phyloP scores from a whole-genome alignment of 2,797 vertebrate genomes.

The Coregonus ussuriensis region DNA sequence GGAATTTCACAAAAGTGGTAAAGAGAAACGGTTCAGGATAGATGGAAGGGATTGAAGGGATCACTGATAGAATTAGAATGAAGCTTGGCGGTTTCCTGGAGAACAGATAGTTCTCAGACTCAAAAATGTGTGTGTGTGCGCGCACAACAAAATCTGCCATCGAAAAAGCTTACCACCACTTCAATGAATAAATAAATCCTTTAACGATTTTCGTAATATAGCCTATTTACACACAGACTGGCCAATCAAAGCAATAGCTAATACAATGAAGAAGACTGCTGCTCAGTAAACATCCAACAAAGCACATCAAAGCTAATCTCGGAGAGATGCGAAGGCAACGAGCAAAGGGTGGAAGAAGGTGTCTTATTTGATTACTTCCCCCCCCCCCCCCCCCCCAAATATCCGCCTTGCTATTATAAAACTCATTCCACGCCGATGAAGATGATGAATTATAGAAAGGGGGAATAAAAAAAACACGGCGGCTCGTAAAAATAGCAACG shows the following conservation, averaged over 20 bases:
- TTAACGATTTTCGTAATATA: neutral
- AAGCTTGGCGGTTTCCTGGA: neutral
- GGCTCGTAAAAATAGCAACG: neutral
- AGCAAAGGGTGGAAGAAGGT: too few relatives aligned
- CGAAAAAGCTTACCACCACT: neutral
- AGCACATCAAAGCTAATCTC: too few relatives aligned
- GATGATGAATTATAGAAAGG: neutral
- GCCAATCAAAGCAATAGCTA: too few relatives aligned
- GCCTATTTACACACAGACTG: too few relatives aligned
- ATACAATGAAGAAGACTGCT: too few relatives aligned
- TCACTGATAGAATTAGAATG: neutral
- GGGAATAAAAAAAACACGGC: too few relatives aligned
- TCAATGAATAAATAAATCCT: neutral
- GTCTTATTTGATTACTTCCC: too few relatives aligned
- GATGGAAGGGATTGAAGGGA: neutral
- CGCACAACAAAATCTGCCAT: too few relatives aligned
- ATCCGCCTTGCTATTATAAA: neutral
- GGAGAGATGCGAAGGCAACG: too few relatives aligned
- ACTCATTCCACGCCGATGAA: neutral
- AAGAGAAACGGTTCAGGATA: neutral
- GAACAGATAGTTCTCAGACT: neutral
- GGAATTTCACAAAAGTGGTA: neutral
- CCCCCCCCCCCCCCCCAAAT: too few relatives aligned
- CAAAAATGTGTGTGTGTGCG: neutral
- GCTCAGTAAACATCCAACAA: too few relatives aligned